A percentile compares a stretch with the other conserved stretches of the same genome.
These are phyloP conservation scores for Alethe castanea DNA, from an alignment of 2,113 vertebrate species.

Conservation along the genomic window DNA sequence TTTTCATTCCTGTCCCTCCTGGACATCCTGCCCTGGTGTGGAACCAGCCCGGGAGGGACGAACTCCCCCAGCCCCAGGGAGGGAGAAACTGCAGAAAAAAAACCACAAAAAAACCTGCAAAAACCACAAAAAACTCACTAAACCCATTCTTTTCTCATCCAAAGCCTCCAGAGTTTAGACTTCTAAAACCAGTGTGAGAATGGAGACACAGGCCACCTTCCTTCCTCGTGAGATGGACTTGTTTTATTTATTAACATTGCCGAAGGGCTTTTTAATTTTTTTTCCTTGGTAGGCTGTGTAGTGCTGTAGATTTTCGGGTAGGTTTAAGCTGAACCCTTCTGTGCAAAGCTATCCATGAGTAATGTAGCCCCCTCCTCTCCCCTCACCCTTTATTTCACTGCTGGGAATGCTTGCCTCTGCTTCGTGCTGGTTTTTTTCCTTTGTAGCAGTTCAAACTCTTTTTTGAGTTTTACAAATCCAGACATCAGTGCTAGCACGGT, in stretches of 20 bases:
- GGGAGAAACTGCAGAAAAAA: not conserved
- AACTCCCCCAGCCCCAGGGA: not conserved
- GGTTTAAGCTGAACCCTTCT: constrained; percentile 65
- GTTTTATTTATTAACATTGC: constrained; percentile 72
- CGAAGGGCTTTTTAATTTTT: constrained; percentile 72
- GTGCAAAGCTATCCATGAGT: constrained; percentile 62
- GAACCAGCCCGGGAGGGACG: not conserved
- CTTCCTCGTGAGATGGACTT: constrained; percentile 73
- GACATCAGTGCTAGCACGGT: constrained; percentile 68
- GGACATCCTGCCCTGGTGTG: not conserved
- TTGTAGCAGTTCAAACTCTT: constrained; percentile 56
- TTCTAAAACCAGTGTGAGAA: constrained; percentile 13
- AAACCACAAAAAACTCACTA: not conserved
- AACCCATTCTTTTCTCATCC: constrained; percentile 45
- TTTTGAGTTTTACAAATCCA: constrained; percentile 47
- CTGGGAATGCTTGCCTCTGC: constrained; percentile 75
- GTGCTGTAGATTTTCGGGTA: constrained; percentile 46
- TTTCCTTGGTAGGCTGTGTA: constrained; percentile 62
- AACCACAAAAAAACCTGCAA: not conserved
- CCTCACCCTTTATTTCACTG: constrained; percentile 54
- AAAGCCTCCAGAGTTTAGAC: constrained; percentile 56
- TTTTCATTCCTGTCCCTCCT: not conserved
- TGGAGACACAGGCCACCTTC: constrained; percentile 76
- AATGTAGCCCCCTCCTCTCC: constrained; percentile 41
- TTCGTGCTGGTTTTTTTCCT: constrained; percentile 62